Conservation (phyloP, 2,797 vertebrate species). For the Micrastur ruficollis region DNA sequence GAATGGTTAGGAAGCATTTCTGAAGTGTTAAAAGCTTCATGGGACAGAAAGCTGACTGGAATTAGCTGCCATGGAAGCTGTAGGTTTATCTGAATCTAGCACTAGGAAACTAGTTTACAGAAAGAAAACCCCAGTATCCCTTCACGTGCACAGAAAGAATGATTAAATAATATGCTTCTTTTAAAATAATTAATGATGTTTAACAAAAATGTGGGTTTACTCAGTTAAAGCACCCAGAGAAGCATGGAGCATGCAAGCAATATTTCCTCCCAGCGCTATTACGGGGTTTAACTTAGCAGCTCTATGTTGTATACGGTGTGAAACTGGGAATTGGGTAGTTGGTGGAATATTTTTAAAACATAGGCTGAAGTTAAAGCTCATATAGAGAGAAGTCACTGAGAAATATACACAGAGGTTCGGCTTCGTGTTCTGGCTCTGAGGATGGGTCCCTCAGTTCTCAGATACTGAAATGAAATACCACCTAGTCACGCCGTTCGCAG, state of each 20-base stretch:
- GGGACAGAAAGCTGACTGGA: neutral
- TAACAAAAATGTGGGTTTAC: neutral
- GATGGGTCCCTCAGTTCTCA: too few species aligned
- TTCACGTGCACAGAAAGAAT: neutral
- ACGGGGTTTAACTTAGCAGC: neutral
- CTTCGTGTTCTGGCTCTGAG: too few species aligned
- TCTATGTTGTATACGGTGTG: accelerated
- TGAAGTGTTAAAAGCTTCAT: neutral
- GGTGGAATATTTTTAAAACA: neutral
- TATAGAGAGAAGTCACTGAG: neutral
- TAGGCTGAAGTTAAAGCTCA: neutral
- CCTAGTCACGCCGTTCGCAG: too few species aligned
- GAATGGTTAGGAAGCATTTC: neutral
- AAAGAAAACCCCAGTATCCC: neutral
- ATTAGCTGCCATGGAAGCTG: neutral
- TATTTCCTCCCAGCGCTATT: neutral
- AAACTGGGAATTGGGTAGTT: neutral
- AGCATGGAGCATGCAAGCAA: neutral
- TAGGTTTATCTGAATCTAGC: neutral
- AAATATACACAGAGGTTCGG: too few species aligned
- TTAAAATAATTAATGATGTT: neutral
- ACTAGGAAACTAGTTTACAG: neutral
- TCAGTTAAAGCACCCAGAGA: neutral
- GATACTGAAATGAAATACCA: too few species aligned
- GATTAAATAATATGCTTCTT: neutral